phyloP scores from a whole-genome alignment of 92 coral and sea anemone genomes.

The Umimayanthus kanabou region DNA sequence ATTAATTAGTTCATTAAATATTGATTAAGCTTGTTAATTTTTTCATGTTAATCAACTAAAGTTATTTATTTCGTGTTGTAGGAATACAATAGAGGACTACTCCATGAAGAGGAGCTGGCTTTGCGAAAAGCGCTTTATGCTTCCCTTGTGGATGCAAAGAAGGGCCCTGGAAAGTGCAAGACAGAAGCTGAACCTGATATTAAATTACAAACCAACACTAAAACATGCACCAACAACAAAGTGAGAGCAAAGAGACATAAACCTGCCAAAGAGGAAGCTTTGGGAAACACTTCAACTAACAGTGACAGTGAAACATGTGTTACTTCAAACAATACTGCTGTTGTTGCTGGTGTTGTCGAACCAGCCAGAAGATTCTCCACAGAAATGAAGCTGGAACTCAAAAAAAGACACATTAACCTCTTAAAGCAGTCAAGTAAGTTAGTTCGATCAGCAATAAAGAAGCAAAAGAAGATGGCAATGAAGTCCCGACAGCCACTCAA shows the following conservation, averaged over 20 bases:
- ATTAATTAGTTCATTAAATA: no score
- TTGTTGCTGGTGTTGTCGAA: background rate
- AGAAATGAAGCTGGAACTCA: slow-evolving; percentile 40
- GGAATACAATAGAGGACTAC: slow-evolving; percentile 94
- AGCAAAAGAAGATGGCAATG: background rate
- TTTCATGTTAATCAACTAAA: no score
- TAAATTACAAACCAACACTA: background rate
- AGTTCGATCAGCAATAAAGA: slow-evolving; percentile 34
- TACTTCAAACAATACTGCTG: background rate
- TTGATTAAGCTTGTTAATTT: no score
- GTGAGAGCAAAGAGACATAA: background rate
- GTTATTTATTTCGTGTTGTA: background rate
- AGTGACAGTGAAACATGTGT: background rate
- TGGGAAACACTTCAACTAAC: background rate
- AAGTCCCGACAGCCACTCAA: slow-evolving; percentile 27
- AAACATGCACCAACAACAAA: background rate
- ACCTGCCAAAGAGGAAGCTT: background rate
- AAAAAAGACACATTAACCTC: slow-evolving; percentile 33
- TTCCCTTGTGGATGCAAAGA: slow-evolving; percentile 76
- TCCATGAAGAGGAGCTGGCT: slow-evolving; percentile 94
- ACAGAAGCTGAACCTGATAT: background rate
- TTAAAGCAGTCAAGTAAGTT: slow-evolving; percentile 36
- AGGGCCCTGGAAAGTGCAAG: slow-evolving; percentile 37
- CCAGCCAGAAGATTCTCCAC: slow-evolving; percentile 39
- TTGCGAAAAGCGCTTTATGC: slow-evolving; percentile 91